These are phyloP conservation scores for Rhinella marina DNA, from an alignment of 2,797 vertebrate genomes.

Conservation along the genomic window DNA sequence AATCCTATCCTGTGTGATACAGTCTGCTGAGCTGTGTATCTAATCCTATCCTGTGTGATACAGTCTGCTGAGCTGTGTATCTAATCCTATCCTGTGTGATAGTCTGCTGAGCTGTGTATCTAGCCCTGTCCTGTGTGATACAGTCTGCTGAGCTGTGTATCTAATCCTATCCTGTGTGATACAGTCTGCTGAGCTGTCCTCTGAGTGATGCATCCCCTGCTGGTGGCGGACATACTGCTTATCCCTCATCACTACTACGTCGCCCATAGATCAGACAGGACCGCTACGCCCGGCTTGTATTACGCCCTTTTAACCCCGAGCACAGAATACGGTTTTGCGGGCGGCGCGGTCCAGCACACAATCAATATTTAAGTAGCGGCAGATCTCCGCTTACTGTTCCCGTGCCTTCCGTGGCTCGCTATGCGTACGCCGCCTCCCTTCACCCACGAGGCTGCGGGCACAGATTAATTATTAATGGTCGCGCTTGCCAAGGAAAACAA, in stretches of 20 bases:
- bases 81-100: too few relatives aligned
- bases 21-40: too few relatives aligned
- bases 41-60: too few relatives aligned
- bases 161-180: too few relatives aligned
- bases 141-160: too few relatives aligned
- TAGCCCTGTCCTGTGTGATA: too few relatives aligned
- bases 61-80: too few relatives aligned
- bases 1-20: too few relatives aligned
- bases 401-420: not conserved
- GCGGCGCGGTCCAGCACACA: not conserved
- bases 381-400: not conserved
- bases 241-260: too few relatives aligned
- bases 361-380: conserved; percentile 32
- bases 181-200: not conserved
- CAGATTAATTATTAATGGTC: not conserved
- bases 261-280: not conserved
- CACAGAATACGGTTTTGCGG: not conserved
- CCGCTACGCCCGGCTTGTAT: not conserved
- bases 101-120: too few relatives aligned
- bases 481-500: not conserved
- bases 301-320: not conserved
- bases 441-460: not conserved
- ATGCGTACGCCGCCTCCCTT: not conserved
- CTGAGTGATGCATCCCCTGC: too few relatives aligned
- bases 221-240: too few relatives aligned